Base-by-base conservation (phyloP, 2,113 vertebrate species). In the Nyctereutes procyonoides region DNA sequence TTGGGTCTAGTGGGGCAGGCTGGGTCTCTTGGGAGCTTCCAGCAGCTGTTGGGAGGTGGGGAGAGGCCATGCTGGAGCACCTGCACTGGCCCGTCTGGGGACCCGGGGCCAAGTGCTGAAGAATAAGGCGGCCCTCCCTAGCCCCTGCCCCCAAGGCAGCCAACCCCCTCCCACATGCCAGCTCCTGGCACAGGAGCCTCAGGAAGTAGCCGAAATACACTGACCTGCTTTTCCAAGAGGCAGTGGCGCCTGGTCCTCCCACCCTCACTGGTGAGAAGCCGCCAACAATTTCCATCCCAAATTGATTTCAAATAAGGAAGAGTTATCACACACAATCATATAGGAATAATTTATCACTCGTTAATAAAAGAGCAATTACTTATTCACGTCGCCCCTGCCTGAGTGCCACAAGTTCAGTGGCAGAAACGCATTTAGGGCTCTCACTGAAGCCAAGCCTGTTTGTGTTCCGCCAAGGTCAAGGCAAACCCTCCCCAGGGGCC, bases 271-370 rank as follows among this genome's bases (percentile, higher is more conserved):
- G 93, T 97, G 97, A 97, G 98, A 98, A 98, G 90, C 96, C 28
- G 38, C 89, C 84, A 80, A 90, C 92, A 85, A 90, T 96, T 95
- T 96, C 93, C 92, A 97, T 97, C 84, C 96, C 94, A 97, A 97
- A 98, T 93, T 97, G 97, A 97, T 97, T 97, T 98, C 93, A 96
- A 96, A 97, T 97, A 97, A 97, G 95, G 95, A 95, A 96, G 95
- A 98, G 76, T 96, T 96, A 97, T 97, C 97, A 97, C 96, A 92
- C 32, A 88, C 96, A 92, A 98, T 97, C 93, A 95, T 97, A 97
- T 94, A 93, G 95, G 96, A 97, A 98, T 98, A 97, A 98, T 97
- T 98, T 98, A 97, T 97, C 96, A 96, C 97, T 96, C 28, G 58
- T 98, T 97, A 98, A 97, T 97, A 98, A 98, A 97, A 95, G 93